Evolutionary conservation across 2,888 invertebrate species (phyloP), one percentile per base, ranked within the genome.

Genomic region (Silvanus unidentatus): DNA sequence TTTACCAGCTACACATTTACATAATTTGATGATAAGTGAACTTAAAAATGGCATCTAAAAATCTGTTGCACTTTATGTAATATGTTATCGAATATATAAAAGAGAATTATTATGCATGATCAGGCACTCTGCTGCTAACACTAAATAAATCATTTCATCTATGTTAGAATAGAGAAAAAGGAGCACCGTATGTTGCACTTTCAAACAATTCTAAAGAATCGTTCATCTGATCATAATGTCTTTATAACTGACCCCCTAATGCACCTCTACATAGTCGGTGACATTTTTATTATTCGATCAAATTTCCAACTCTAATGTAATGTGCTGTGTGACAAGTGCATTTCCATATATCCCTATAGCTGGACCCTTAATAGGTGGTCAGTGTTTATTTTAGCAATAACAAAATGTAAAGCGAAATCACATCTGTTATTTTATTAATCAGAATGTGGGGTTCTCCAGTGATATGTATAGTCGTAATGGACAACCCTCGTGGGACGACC

Each of bases 351-450:
- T n/a, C n/a, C n/a, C n/a, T n/a, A n/a, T n/a, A n/a, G n/a, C n/a
- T n/a, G n/a, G n/a, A n/a, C n/a, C n/a, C n/a, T n/a, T n/a, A n/a
- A n/a, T n/a, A n/a, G n/a, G n/a, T n/a, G n/a, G n/a, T 55, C 22
- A 22, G 3, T 22, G 22, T 22, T 22, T 22, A 22, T 22, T 22
- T n/a, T 22, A 22, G 22, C 22, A 22, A 22, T 22, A 22, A 22
- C 22, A 22, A 32, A 32, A 8, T 44, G 49, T 55, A 48, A 48
- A 53, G 47, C 54, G 40, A 50, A 53, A 57, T 55, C 55, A 50
- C 58, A 60, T 57, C 60, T 59, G 60, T 56, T 62, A 58, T 60
- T 62, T 62, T 60, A 61, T 61, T 58, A 60, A 61, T 60, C 57
- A 54, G 55, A 56, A 53, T 48, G 48, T 10, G 50, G 44, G 49